Evolutionary conservation across 2,888 invertebrate species (phyloP).

Genomic region (Philaethria dido): DNA sequence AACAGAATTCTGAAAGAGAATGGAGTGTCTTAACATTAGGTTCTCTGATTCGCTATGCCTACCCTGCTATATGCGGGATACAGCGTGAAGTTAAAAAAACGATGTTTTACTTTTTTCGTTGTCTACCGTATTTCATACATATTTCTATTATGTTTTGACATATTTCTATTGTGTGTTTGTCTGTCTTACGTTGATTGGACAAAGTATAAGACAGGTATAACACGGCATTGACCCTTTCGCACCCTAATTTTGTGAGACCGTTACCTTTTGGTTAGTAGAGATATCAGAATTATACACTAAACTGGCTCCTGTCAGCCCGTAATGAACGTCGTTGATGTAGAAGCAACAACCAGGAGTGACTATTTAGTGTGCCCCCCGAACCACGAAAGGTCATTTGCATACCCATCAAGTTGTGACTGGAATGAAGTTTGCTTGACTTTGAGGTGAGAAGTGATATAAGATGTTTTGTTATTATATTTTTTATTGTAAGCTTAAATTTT

Average conservation of each 20-base stretch:
- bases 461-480: not conserved
- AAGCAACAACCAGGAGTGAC: not conserved
- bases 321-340: slow-evolving; percentile 1
- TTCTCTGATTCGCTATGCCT: no score
- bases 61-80: no score
- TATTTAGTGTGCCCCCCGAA: not conserved
- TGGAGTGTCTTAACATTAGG: no score
- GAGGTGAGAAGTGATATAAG: not conserved
- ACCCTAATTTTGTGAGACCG: not conserved
- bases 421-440: not conserved
- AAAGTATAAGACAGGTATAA: not conserved
- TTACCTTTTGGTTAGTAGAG: not conserved
- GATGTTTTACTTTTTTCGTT: no score
- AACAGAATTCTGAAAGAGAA: no score
- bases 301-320: not conserved
- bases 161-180: not conserved
- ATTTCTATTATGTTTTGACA: not conserved
- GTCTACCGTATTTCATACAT: not conserved
- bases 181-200: not conserved
- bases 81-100: no score
- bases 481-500: not conserved
- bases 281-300: slow-evolving; percentile 8
- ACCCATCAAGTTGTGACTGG: not conserved
- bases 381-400: slow-evolving; percentile 10
- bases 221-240: not conserved